phyloP scores from a whole-genome alignment of 64 coral and sea anemone genomes.

The Acropora tenuis region DNA sequence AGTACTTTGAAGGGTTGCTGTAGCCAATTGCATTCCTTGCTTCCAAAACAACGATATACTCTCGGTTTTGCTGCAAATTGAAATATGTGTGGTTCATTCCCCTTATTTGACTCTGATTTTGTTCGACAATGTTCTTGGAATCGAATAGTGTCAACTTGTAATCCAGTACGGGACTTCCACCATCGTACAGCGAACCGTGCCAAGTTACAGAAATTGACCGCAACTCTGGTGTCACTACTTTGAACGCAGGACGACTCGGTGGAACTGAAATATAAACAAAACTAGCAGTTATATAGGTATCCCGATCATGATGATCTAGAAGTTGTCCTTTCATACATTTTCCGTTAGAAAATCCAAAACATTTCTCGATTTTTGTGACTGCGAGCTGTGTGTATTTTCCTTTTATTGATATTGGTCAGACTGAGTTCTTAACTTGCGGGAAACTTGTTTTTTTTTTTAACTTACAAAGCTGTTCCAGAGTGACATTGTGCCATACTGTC shows the following conservation, averaged over 20 bases:
- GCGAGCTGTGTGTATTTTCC: too few relatives aligned
- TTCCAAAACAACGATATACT: conserved; percentile 2
- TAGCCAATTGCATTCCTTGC: conserved; percentile 18
- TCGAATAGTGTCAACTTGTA: not conserved
- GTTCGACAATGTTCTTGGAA: not conserved
- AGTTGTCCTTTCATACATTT: too few relatives aligned
- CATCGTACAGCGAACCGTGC: not conserved
- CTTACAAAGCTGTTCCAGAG: conserved; percentile 36
- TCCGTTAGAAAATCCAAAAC: too few relatives aligned
- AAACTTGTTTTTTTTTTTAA: not conserved
- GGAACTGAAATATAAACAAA: conserved; percentile 9
- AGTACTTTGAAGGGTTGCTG: not conserved
- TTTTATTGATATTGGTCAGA: too few relatives aligned
- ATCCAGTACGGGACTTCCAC: not conserved
- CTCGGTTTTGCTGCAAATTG: conserved; percentile 35
- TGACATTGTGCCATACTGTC: conserved; percentile 22
- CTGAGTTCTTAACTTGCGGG: not conserved
- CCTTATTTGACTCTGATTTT: not conserved
- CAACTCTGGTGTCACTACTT: not conserved
- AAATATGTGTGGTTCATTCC: not conserved
- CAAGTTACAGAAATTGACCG: not conserved
- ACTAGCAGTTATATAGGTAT: not conserved
- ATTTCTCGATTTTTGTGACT: too few relatives aligned
- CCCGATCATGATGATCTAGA: too few relatives aligned
- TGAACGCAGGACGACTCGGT: not conserved